Evolutionary conservation across 37 sponge, comb jelly and placozoan species (phyloP).

Genomic region (Amphimedon queenslandica): DNA sequence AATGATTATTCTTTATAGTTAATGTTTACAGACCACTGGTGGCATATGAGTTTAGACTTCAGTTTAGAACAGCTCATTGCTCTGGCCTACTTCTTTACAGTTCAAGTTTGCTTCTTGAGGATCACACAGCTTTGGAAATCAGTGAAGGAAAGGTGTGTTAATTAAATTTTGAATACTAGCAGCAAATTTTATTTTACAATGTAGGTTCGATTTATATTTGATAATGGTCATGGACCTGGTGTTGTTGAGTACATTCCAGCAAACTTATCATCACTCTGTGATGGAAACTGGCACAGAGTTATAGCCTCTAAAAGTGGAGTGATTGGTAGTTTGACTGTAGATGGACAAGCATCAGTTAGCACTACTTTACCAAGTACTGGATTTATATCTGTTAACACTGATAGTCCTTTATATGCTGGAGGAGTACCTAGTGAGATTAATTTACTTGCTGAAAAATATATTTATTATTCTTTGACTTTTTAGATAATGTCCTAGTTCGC

Average conservation of each 20-base stretch:
- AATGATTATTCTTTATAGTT: not conserved
- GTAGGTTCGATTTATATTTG: conserved; percentile 37
- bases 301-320: conserved; percentile 15
- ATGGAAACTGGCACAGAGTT: conserved; percentile 48
- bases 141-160: conserved; percentile 30
- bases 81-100: conserved; percentile 53
- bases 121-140: conserved; percentile 37
- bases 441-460: no score
- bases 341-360: conserved; percentile 2
- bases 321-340: conserved; percentile 20
- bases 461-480: not conserved
- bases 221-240: conserved; percentile 45
- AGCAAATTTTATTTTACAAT: not conserved
- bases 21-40: not conserved
- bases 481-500: not conserved
- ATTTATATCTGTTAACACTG: conserved; percentile 20
- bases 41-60: conserved; percentile 4
- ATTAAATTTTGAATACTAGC: not conserved
- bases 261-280: conserved; percentile 16
- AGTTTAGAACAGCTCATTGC: conserved; percentile 37
- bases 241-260: conserved; percentile 24
- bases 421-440: conserved; percentile 73
- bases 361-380: not conserved
- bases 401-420: conserved; percentile 51
- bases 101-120: conserved; percentile 16